These are phyloP conservation scores for Musca vetustissima DNA, from an alignment of 1,140 invertebrate species.

Conservation along the genomic window DNA sequence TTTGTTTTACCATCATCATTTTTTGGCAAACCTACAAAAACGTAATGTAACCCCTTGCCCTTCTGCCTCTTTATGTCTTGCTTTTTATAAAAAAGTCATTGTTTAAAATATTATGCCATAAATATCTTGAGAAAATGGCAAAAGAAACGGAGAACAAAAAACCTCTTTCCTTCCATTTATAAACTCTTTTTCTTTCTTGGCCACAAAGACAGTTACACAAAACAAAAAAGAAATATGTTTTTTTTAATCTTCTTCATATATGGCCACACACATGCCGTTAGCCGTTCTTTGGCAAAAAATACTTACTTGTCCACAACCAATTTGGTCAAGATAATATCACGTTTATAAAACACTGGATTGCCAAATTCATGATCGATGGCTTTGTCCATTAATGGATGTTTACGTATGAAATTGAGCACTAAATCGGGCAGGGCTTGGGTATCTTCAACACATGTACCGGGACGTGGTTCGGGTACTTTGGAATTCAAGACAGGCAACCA, in stretches of 20 bases:
- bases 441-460: slow-evolving; percentile 81
- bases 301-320: slow-evolving; percentile 72
- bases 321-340: slow-evolving; percentile 76
- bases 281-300: background rate
- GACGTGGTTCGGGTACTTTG: slow-evolving; percentile 79
- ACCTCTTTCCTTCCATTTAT: background rate
- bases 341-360: slow-evolving; percentile 78
- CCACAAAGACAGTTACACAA: background rate
- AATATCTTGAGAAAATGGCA: background rate
- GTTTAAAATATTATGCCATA: slow-evolving; percentile 13
- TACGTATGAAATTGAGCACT: slow-evolving; percentile 86
- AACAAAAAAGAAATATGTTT: slow-evolving; percentile 1
- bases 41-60: no score
- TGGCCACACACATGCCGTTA: no score
- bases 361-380: slow-evolving; percentile 79
- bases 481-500: slow-evolving; percentile 68
- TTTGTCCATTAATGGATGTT: slow-evolving; percentile 88
- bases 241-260: no score
- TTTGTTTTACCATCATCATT: no score
- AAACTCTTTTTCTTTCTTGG: background rate
- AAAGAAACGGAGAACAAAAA: background rate
- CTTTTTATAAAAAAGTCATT: slow-evolving; percentile 5
- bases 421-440: slow-evolving; percentile 77
- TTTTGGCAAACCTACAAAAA: no score
- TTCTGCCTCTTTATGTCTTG: no score